Conservation (phyloP, 2,113 vertebrate genomes). For the Bufo gargarizans region DNA sequence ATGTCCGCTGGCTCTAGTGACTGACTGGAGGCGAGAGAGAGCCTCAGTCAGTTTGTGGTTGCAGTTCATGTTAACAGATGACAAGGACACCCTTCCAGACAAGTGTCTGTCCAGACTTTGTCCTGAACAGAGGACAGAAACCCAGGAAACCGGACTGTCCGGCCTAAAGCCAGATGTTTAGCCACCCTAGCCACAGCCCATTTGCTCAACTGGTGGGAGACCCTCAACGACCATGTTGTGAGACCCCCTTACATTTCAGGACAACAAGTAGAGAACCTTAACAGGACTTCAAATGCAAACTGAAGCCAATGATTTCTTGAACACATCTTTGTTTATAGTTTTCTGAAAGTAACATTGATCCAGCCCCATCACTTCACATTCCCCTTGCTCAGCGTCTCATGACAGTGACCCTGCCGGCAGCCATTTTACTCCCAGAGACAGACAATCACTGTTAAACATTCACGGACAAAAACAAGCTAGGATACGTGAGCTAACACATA, state of each 20-base stretch:
- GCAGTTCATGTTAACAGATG: too few species aligned
- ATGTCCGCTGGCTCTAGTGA: too few species aligned
- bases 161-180: too few species aligned
- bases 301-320: neutral
- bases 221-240: neutral
- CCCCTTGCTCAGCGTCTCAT: slow-evolving; percentile 41
- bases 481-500: neutral
- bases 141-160: too few species aligned
- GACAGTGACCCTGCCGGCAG: slow-evolving; percentile 38
- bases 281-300: neutral
- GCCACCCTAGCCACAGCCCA: too few species aligned
- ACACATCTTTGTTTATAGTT: neutral
- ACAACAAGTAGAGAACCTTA: neutral
- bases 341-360: neutral
- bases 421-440: neutral
- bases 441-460: neutral
- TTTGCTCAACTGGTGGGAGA: too few species aligned
- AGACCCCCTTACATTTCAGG: neutral
- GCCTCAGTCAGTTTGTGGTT: too few species aligned
- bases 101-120: too few species aligned
- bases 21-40: too few species aligned
- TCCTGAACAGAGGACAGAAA: too few species aligned
- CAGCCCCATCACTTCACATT: slow-evolving; percentile 4
- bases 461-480: neutral
- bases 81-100: too few species aligned